Conservation (phyloP, 2,888 invertebrate species). For the Morpho deidamia region DNA sequence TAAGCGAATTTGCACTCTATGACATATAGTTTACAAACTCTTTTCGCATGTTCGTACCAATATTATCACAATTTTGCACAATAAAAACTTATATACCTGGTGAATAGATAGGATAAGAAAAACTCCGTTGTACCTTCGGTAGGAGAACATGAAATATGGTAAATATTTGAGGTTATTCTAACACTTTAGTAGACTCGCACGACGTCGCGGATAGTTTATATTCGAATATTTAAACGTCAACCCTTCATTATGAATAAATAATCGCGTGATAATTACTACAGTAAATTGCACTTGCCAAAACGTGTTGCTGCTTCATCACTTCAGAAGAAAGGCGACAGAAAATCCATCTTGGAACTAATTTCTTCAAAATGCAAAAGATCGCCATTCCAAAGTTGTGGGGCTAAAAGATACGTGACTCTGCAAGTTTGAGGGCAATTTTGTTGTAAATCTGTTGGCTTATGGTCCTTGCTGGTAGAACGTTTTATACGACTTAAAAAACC, state of each 20-base stretch:
- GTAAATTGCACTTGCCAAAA: slow-evolving; percentile 8
- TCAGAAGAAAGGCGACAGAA: slow-evolving; percentile 12
- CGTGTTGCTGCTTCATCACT: slow-evolving; percentile 13
- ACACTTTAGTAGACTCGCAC: no score
- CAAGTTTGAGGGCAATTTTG: slow-evolving; percentile 20
- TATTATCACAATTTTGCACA: no score
- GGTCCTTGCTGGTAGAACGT: background rate
- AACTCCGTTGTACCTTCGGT: no score
- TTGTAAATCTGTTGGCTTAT: slow-evolving; percentile 8
- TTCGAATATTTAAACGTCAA: background rate
- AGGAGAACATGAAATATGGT: no score
- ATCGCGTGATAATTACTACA: slow-evolving; percentile 1
- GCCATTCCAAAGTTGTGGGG: slow-evolving; percentile 9
- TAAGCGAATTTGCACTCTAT: no score
- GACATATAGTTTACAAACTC: no score
- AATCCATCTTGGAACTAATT: slow-evolving; percentile 22
- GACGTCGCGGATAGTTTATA: no score
- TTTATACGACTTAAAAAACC: background rate
- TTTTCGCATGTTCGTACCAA: no score
- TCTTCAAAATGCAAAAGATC: slow-evolving; percentile 16
- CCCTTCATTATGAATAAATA: background rate
- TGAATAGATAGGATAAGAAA: no score
- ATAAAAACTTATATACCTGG: no score
- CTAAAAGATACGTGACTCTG: slow-evolving; percentile 22
- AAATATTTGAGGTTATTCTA: no score